Percentiles rank a stretch among this genome's conserved stretches.
These are phyloP conservation scores for Epistrophe grossulariae DNA, from an alignment of 2,888 invertebrate genomes.

Conservation along the genomic window DNA sequence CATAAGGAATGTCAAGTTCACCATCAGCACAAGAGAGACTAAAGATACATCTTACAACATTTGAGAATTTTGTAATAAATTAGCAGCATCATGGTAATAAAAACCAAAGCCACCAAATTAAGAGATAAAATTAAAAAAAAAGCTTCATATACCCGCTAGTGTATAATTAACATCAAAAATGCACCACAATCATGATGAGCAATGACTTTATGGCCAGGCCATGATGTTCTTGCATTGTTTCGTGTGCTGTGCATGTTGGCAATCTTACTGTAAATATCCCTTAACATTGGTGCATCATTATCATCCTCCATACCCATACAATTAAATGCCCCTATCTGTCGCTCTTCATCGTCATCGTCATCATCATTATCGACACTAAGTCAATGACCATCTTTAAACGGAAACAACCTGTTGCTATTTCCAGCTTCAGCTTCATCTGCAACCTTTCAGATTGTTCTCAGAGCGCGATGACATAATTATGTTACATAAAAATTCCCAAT, in stretches of 20 bases:
- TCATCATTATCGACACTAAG: slow-evolving; percentile 28
- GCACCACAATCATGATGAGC: background rate
- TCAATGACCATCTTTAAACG: slow-evolving; percentile 61
- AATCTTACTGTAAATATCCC: slow-evolving; percentile 58
- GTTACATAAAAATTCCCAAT: slow-evolving; percentile 67
- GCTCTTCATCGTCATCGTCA: slow-evolving; percentile 28
- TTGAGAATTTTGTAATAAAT: background rate
- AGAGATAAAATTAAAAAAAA: slow-evolving; percentile 4
- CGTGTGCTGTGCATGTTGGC: background rate
- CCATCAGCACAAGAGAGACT: background rate
- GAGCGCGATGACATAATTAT: slow-evolving; percentile 68
- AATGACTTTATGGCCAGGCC: background rate
- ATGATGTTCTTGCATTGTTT: background rate
- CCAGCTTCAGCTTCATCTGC: background rate
- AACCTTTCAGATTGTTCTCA: slow-evolving; percentile 15
- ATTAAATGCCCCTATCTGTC: slow-evolving; percentile 57
- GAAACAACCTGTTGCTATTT: slow-evolving; percentile 27
- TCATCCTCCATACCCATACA: slow-evolving; percentile 20
- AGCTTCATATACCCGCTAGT: background rate
- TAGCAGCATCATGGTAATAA: background rate
- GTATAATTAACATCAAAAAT: slow-evolving; percentile 23
- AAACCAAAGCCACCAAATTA: background rate
- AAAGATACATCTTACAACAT: background rate
- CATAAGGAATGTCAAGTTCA: too few relatives aligned
- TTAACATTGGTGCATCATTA: slow-evolving; percentile 42